Percentiles rank a stretch among this genome's conserved stretches.
Evolutionary conservation across 2,797 vertebrate genomes (phyloP).

Genomic region (Numenius phaeopus): DNA sequence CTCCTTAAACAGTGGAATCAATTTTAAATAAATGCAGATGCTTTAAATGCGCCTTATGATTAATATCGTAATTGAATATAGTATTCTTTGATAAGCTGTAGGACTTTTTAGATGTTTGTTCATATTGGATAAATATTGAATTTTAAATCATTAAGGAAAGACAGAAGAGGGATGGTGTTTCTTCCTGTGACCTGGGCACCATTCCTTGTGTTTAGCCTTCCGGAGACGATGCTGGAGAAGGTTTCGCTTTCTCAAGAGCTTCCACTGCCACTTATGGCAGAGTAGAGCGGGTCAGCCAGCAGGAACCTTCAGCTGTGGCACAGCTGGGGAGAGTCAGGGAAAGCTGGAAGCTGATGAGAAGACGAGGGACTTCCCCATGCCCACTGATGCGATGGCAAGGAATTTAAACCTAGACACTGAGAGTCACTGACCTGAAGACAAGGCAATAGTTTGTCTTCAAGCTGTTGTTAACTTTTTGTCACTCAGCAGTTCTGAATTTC

Average conservation of each 20-base stretch:
- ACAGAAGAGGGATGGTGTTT: not conserved
- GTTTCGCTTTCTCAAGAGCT: not conserved
- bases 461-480: not conserved
- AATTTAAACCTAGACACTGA: not conserved
- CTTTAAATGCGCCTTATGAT: not conserved
- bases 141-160: not conserved
- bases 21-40: not conserved
- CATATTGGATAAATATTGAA: not conserved
- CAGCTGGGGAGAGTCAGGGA: rapidly evolving
- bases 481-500: not conserved
- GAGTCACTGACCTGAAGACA: not conserved
- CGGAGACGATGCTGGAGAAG: not conserved
- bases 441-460: not conserved
- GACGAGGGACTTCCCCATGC: not conserved
- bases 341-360: not conserved
- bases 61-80: not conserved
- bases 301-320: too few species aligned
- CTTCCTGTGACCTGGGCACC: not conserved
- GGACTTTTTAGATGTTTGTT: not conserved
- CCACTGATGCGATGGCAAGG: rapidly evolving
- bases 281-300: not conserved
- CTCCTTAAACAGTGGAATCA: not conserved
- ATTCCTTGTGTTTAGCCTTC: not conserved
- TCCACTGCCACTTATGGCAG: not conserved
- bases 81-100: not conserved